Base-by-base conservation (phyloP, 2,797 vertebrate genomes). In the Muraenolepis orangiensis region DNA sequence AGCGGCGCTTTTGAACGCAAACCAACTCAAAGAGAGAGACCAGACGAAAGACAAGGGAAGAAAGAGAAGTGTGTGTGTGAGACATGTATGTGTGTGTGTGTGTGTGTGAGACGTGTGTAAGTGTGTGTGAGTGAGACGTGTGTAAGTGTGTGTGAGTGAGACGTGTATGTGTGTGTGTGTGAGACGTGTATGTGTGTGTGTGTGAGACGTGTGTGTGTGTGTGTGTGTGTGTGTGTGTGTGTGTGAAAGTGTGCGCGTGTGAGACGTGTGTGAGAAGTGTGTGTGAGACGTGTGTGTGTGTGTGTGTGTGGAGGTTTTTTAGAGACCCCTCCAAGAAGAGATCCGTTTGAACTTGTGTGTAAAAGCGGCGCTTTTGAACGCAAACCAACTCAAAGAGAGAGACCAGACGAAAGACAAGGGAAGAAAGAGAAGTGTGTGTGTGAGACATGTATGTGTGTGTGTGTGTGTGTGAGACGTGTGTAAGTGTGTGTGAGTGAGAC, bases 351-450 rank as follows among this genome's bases (percentile, higher is more conserved):
- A 83, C 83, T 78, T 32, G 29, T 74, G 74, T 75, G 81, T 78
- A 42, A 84, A 82, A 87, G 85, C 66, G 79, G 82, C 76, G 73
- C 70, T 69, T n/a, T 71, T 70, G 31, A 74, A 81, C 78, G 67
- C n/a, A 69, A n/a, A 68, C 5, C 61, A 64, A 20, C n/a, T 64
- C 0, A 26, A 64, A 12, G 13, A 64, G 30, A n/a, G n/a, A n/a
- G 32, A 28, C 46, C 69, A 29, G 6, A 80, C 72, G 76, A 38
- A 31, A 75, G 68, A 8, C 31, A 75, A 69, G 72, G 42, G 18
- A 28, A 74, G 28, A 77, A 26, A 78, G 29, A 36, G 36, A 61
- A 23, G 28, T 34, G 38, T 34, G 32, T 34, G 32, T 34, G 32
- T 34, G 32, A 4, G 32, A n/a, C n/a, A n/a, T 34, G 32, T 34